Percentiles rank a stretch among this genome's conserved stretches.
Conservation (phyloP, 2,888 invertebrate species). For the Crematogaster levior region DNA sequence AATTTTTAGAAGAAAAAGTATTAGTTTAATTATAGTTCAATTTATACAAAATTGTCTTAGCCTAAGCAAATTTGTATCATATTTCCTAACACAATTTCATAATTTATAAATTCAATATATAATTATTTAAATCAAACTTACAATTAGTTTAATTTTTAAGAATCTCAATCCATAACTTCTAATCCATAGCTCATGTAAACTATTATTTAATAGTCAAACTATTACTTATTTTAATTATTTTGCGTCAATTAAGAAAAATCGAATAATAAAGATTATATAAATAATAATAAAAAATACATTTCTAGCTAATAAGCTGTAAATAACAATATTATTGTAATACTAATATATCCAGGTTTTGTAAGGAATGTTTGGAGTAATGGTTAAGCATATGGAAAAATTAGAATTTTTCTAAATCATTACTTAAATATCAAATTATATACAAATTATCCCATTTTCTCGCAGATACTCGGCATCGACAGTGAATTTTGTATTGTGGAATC, state of each 20-base stretch:
- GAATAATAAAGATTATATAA: background rate
- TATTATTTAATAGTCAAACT: too few relatives aligned
- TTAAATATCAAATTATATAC: constrained; percentile 4
- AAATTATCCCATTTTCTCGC: constrained; percentile 59
- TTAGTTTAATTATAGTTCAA: background rate
- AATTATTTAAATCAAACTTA: background rate
- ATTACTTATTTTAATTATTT: background rate
- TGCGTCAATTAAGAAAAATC: background rate
- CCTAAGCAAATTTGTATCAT: constrained; percentile 5
- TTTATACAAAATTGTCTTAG: background rate
- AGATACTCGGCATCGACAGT: constrained; percentile 91
- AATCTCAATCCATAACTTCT: background rate
- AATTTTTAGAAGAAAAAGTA: background rate
- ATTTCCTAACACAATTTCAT: background rate
- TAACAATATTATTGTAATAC: background rate
- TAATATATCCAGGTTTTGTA: too few relatives aligned
- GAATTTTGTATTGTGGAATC: constrained; percentile 91
- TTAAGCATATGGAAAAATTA: constrained; percentile 7
- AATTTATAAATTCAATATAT: constrained; percentile 4
- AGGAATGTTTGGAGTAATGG: background rate
- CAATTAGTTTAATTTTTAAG: background rate
- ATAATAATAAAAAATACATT: background rate
- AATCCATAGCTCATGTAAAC: too few relatives aligned
- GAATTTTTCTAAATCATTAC: background rate
- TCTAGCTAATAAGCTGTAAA: background rate